Evolutionary conservation across 2,888 invertebrate genomes (phyloP).

Genomic region (Chelonus formosanus): DNA sequence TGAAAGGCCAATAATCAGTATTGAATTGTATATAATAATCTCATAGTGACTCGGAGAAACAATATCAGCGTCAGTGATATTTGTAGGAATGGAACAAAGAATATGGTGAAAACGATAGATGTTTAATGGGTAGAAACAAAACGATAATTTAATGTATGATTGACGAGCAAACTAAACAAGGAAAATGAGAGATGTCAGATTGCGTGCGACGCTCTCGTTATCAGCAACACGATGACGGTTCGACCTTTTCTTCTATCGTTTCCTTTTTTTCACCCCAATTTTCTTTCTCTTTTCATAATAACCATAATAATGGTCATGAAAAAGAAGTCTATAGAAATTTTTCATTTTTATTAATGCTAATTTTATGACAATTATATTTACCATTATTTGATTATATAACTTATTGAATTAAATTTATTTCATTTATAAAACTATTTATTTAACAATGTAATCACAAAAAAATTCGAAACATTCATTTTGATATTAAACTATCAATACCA

Average conservation of each 20-base stretch:
- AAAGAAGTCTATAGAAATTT: too few species aligned
- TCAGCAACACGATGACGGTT: slow-evolving; percentile 21
- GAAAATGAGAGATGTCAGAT: slow-evolving; percentile 29
- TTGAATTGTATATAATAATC: slow-evolving; percentile 18
- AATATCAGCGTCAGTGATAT: not conserved
- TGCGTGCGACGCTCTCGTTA: slow-evolving; percentile 37
- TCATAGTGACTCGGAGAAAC: slow-evolving; percentile 16
- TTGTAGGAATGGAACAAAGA: slow-evolving; percentile 1
- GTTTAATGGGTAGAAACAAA: slow-evolving; percentile 9
- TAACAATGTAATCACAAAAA: too few species aligned
- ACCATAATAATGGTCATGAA: too few species aligned
- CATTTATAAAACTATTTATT: too few species aligned
- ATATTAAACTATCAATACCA: too few species aligned
- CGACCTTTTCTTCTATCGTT: slow-evolving; percentile 12
- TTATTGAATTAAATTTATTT: too few species aligned
- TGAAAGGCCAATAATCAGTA: too few species aligned
- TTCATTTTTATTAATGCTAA: too few species aligned
- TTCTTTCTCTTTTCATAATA: too few species aligned
- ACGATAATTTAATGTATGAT: slow-evolving; percentile 37
- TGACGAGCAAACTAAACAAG: slow-evolving; percentile 17
- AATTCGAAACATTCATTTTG: too few species aligned
- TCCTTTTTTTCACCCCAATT: slow-evolving; percentile 7
- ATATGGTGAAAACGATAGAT: slow-evolving; percentile 3
- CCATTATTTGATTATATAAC: too few species aligned
- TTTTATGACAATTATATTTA: too few species aligned